A percentile compares a stretch with the other conserved stretches of the same genome.
Evolutionary conservation across 2,888 invertebrate species (phyloP).

Genomic region (Spicauda simplicius): DNA sequence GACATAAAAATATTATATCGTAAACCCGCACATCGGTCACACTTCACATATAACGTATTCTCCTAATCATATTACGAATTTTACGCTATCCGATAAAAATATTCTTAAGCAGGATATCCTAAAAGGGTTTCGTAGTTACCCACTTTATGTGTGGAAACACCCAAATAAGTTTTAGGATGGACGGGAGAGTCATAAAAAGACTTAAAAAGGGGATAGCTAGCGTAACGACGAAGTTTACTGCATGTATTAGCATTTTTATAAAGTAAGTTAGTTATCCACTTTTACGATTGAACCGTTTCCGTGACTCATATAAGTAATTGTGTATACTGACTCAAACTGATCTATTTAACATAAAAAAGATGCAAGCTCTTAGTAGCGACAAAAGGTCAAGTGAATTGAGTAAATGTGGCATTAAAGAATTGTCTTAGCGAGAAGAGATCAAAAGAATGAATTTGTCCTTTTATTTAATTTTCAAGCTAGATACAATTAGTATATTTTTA

Average conservation of each 20-base stretch:
- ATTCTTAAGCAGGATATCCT: constrained; percentile 28
- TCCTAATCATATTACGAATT: constrained; percentile 28
- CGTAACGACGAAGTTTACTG: constrained; percentile 27
- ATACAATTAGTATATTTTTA: no score
- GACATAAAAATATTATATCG: constrained; percentile 2
- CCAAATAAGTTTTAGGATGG: constrained; percentile 36
- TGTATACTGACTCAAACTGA: no score
- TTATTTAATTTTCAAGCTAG: no score
- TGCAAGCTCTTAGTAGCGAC: no score
- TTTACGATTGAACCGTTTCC: no score
- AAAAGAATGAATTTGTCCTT: no score
- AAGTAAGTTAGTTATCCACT: constrained; percentile 12
- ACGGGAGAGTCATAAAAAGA: constrained; percentile 31
- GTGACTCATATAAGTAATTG: no score
- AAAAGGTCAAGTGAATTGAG: no score
- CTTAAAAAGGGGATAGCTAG: constrained; percentile 12
- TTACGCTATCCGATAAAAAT: constrained; percentile 34
- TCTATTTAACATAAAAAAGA: no score
- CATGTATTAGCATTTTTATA: constrained; percentile 27
- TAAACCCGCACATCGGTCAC: not conserved
- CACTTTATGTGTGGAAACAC: constrained; percentile 31
- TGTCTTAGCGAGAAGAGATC: no score
- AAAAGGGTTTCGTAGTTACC: constrained; percentile 36
- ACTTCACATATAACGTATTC: not conserved
- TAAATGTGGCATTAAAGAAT: no score